phyloP scores from a whole-genome alignment of 92 coral and sea anemone genomes.

The Epizoanthus fatuus region DNA sequence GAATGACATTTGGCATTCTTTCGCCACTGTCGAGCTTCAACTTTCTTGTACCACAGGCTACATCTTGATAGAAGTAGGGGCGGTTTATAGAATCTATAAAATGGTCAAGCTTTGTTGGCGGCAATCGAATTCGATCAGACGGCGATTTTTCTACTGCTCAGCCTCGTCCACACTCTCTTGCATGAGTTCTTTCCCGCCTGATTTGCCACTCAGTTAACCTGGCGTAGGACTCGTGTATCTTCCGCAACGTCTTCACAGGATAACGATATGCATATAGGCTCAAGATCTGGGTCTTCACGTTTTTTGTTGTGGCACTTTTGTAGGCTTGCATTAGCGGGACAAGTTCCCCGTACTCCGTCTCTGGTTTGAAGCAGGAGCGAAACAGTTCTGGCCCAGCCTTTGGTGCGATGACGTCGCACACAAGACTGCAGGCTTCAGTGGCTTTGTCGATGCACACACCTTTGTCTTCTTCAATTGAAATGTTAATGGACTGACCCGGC shows the following conservation, averaged over 20 bases:
- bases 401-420: slow-evolving; percentile 42
- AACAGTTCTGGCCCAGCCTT: slow-evolving; percentile 32
- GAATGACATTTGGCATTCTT: slow-evolving; percentile 75
- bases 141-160: slow-evolving; percentile 52
- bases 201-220: slow-evolving; percentile 77
- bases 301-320: slow-evolving; percentile 32
- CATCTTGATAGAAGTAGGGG: slow-evolving; percentile 65
- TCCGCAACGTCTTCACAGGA: not conserved
- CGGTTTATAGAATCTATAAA: slow-evolving; percentile 59
- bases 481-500: slow-evolving; percentile 3
- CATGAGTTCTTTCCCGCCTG: slow-evolving; percentile 71
- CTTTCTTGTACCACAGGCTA: slow-evolving; percentile 81
- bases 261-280: no score
- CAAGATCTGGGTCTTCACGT: no score
- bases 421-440: slow-evolving; percentile 50
- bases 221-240: slow-evolving; percentile 73
- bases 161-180: slow-evolving; percentile 72
- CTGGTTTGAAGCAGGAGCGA: not conserved
- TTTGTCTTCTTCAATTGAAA: slow-evolving; percentile 36
- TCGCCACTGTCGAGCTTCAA: slow-evolving; percentile 71
- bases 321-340: slow-evolving; percentile 27
- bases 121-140: slow-evolving; percentile 68
- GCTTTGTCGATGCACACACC: slow-evolving; percentile 52
- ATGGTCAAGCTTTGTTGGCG: slow-evolving; percentile 72
- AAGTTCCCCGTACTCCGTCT: not conserved